These are phyloP conservation scores for Eulacestoma nigropectus DNA, from an alignment of 2,113 vertebrate species.

Conservation along the genomic window DNA sequence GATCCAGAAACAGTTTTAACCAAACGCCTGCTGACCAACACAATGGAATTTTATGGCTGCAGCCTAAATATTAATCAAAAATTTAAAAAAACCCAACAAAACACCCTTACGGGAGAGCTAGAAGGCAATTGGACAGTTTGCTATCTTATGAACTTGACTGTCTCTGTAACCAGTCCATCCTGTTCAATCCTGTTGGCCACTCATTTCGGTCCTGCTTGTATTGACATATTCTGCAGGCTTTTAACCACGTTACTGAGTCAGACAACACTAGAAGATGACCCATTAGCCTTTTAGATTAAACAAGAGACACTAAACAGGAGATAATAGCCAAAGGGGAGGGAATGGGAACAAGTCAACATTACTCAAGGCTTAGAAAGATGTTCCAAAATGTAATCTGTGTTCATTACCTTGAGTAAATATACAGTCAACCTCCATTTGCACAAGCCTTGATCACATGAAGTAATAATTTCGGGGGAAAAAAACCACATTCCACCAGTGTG, in stretches of 20 bases:
- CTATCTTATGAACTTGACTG: conserved; percentile 37
- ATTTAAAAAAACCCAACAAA: not conserved
- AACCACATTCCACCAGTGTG: not conserved
- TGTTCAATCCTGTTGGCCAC: not conserved
- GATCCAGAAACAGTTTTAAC: not conserved
- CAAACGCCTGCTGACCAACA: not conserved
- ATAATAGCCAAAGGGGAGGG: not conserved
- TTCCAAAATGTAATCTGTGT: conserved; percentile 28
- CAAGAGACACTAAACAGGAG: not conserved
- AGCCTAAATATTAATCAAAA: conserved; percentile 20
- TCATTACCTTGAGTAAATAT: conserved; percentile 17
- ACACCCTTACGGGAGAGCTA: not conserved
- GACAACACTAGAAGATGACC: not conserved
- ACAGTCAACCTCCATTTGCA: conserved; percentile 15
- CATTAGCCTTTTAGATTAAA: conserved; percentile 14
- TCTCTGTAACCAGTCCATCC: not conserved
- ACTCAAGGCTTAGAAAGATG: conserved; percentile 24
- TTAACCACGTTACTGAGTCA: not conserved
- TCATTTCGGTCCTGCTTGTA: not conserved
- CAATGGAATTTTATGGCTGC: not conserved
- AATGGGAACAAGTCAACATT: conserved; percentile 42
- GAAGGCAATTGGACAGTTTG: not conserved
- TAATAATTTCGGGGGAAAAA: conserved; percentile 21
- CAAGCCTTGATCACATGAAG: conserved; percentile 21
- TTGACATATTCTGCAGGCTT: conserved; percentile 3